Evolutionary conservation across 2,888 invertebrate genomes (phyloP).

Genomic region (Cartodere bifasciata): DNA sequence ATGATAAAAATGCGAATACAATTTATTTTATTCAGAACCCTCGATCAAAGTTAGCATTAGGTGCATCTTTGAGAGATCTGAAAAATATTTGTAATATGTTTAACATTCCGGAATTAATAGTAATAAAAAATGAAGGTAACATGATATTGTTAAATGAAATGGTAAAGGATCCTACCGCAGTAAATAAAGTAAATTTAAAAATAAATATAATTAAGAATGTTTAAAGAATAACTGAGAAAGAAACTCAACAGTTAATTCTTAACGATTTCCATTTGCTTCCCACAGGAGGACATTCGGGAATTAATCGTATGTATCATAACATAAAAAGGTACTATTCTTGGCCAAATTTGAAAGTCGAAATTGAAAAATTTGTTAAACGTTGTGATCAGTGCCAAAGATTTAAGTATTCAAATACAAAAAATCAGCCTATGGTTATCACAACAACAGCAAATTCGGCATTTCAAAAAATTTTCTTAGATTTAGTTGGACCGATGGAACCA

Average conservation of each 20-base stretch:
- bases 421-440: constrained; percentile 7
- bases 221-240: constrained; percentile 9
- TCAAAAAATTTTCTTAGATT: constrained; percentile 7
- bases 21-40: constrained; percentile 7
- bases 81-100: constrained; percentile 6
- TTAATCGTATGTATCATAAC: constrained; percentile 16
- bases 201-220: constrained; percentile 12
- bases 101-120: constrained; percentile 8
- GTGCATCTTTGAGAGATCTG: constrained; percentile 11
- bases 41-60: constrained; percentile 9
- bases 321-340: constrained; percentile 15
- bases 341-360: constrained; percentile 13
- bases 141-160: constrained; percentile 7
- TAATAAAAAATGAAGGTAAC: constrained; percentile 10
- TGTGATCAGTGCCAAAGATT: constrained; percentile 10
- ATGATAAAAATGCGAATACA: constrained; percentile 1
- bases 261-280: constrained; percentile 18
- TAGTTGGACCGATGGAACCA: constrained; percentile 5
- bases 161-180: constrained; percentile 2
- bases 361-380: constrained; percentile 14
- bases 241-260: constrained; percentile 14
- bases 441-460: constrained; percentile 5
- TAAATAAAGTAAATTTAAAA: constrained; percentile 10
- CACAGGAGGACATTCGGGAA: constrained; percentile 17
- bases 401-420: constrained; percentile 2